These are phyloP conservation scores for Arrhamphus sclerolepis DNA, from an alignment of 2,797 vertebrate genomes.

Conservation along the genomic window DNA sequence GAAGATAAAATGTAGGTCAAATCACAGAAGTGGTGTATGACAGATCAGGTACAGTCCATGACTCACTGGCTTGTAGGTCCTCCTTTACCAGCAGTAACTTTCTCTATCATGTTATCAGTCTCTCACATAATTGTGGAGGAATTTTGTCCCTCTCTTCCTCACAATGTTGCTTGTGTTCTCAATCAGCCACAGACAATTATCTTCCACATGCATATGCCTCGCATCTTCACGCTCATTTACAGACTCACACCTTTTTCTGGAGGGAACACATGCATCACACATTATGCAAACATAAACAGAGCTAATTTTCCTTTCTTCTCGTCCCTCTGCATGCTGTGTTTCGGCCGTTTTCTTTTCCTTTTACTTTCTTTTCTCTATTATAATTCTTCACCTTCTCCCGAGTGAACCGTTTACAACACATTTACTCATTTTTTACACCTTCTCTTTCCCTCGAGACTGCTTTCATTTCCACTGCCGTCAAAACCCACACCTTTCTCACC, in stretches of 20 bases:
- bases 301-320: conserved; percentile 18
- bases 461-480: conserved; percentile 69
- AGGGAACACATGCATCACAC: conserved; percentile 17
- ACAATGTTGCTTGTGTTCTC: conserved; percentile 1
- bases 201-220: conserved; percentile 18
- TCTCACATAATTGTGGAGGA: too few relatives aligned
- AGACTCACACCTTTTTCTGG: conserved; percentile 38
- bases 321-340: neutral
- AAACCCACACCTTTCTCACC: conserved; percentile 56
- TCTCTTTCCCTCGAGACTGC: conserved; percentile 57
- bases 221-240: conserved; percentile 46
- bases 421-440: conserved; percentile 63
- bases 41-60: too few relatives aligned
- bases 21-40: too few relatives aligned
- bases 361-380: conserved; percentile 10
- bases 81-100: too few relatives aligned
- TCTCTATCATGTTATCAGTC: too few relatives aligned
- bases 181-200: conserved; percentile 12
- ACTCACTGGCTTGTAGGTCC: too few relatives aligned
- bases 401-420: conserved; percentile 51
- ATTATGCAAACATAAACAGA: conserved; percentile 12
- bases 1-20: too few relatives aligned
- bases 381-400: conserved; percentile 22
- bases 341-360: neutral
- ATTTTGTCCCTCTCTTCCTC: too few relatives aligned